A percentile compares a stretch with the other conserved stretches of the same genome.
Conservation (phyloP, 1,140 invertebrate genomes). For the Danaus melanippus region DNA sequence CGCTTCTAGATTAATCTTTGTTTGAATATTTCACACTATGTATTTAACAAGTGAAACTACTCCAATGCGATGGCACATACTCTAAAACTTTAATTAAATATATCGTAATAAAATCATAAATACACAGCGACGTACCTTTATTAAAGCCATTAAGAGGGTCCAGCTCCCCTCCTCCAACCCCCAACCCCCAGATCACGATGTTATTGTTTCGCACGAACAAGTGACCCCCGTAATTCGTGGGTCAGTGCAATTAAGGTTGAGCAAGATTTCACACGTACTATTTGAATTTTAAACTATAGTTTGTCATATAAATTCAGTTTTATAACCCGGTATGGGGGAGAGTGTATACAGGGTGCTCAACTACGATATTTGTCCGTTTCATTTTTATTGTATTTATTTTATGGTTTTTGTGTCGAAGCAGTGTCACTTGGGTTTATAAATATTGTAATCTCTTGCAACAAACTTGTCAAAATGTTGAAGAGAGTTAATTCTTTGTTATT, state of each 20-base stretch:
- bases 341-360: conserved; percentile 25
- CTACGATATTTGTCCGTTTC: background rate
- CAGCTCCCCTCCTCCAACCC: conserved; percentile 24
- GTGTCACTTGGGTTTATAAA: too few relatives aligned
- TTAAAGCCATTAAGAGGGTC: conserved; percentile 62
- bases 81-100: conserved; percentile 65
- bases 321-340: conserved; percentile 28
- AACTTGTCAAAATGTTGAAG: too few relatives aligned
- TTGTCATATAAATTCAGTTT: conserved; percentile 70
- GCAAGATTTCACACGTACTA: conserved; percentile 66
- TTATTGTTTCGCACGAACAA: conserved; percentile 49
- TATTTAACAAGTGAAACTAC: background rate
- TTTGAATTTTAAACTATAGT: conserved; percentile 70
- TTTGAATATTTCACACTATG: too few relatives aligned
- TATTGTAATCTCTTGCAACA: too few relatives aligned
- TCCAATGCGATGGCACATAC: background rate
- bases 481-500: too few relatives aligned
- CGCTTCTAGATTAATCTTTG: too few relatives aligned
- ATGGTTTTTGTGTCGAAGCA: too few relatives aligned
- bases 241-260: conserved; percentile 62
- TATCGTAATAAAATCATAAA: conserved; percentile 66
- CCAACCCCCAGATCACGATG: conserved; percentile 41
- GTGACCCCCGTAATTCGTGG: conserved; percentile 31
- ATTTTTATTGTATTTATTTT: too few relatives aligned
- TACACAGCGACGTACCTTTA: conserved; percentile 58